Percentiles rank a stretch among this genome's conserved stretches.
Evolutionary conservation across 37 sponge, comb jelly and placozoan genomes (phyloP).

Genomic region (Halisarca cf. caerulea): DNA sequence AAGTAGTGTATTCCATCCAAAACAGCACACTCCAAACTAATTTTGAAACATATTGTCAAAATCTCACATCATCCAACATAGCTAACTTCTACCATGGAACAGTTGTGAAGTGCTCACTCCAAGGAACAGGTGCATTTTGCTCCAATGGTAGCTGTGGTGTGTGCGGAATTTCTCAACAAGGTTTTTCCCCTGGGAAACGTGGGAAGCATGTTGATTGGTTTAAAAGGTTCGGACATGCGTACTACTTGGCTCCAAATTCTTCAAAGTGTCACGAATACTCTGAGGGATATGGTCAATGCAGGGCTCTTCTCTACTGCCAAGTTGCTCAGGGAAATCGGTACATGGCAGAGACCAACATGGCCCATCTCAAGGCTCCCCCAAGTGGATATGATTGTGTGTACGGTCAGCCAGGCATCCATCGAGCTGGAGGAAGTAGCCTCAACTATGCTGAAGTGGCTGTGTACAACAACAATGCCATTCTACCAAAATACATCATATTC

Average conservation of each 20-base stretch:
- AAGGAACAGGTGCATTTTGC: not conserved
- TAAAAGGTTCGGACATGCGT: constrained; percentile 75
- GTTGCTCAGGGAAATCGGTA: constrained; percentile 69
- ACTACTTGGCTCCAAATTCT: constrained; percentile 78
- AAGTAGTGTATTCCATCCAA: not conserved
- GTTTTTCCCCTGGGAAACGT: not conserved
- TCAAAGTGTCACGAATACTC: constrained; percentile 90
- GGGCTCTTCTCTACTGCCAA: constrained; percentile 71
- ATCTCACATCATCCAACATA: not conserved
- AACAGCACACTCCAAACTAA: not conserved
- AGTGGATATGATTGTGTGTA: constrained; percentile 58
- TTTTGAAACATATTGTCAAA: not conserved
- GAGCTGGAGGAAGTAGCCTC: constrained; percentile 3
- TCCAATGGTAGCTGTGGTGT: not conserved
- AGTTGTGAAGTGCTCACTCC: not conserved
- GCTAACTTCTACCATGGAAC: not conserved
- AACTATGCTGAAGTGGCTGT: constrained; percentile 80
- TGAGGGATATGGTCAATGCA: constrained; percentile 30
- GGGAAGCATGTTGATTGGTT: constrained; percentile 49
- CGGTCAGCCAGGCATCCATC: constrained; percentile 53
- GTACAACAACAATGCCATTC: constrained; percentile 42
- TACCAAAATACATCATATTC: constrained; percentile 69
- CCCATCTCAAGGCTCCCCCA: constrained; percentile 49
- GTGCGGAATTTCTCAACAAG: not conserved
- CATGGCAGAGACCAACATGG: constrained; percentile 17